Evolutionary conservation across 1,140 invertebrate genomes (phyloP), one percentile per base, ranked within the genome.

Genomic region (Lordiphosa collinella): DNA sequence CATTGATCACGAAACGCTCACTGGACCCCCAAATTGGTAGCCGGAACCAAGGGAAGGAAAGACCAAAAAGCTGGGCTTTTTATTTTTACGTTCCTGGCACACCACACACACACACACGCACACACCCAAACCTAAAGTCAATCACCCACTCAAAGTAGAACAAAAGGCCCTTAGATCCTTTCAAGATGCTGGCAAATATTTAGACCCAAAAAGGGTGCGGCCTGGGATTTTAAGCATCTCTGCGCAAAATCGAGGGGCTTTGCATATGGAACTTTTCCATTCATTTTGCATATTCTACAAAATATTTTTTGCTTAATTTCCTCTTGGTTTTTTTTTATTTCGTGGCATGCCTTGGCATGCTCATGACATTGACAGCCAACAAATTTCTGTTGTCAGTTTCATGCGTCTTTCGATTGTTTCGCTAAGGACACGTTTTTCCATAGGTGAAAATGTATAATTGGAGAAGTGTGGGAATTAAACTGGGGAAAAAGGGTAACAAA

Each of bases 361-460:
- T 75, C n/a, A n/a, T 79, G 75, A 47, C 68, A 59, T 59, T 82
- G 75, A 80, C 75, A 80, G 75, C 58, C 59, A 60, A 57, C 50
- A 70, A 82, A 82, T 82, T 80, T 82, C 60, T n/a, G 71, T 56
- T 80, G 76, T 75, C 75, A 82, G 48, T n/a, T 60, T 55, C 36
- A 44, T 55, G 50, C 60, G 65, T 71, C 76, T 67, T 66, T 60
- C 55, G 44, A 58, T 82, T 70, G 75, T 59, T 75, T 70, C n/a
- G 76, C 52, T 34, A 43, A 52, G 65, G 57, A 16, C 50, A 37
- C 8, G 43, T 37, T 64, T 44, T n/a, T 32, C 11, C 64, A 70
- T 62, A 57, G 65, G 41, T 66, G 65, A 36, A 48, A 29, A 43
- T 12, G 16, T 1, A 8, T 10, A 18, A 44, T n/a, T 25, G 22